Evolutionary conservation across 2,797 vertebrate genomes (phyloP), one percentile per base, ranked within the genome.

Genomic region (Arrhamphus sclerolepis): DNA sequence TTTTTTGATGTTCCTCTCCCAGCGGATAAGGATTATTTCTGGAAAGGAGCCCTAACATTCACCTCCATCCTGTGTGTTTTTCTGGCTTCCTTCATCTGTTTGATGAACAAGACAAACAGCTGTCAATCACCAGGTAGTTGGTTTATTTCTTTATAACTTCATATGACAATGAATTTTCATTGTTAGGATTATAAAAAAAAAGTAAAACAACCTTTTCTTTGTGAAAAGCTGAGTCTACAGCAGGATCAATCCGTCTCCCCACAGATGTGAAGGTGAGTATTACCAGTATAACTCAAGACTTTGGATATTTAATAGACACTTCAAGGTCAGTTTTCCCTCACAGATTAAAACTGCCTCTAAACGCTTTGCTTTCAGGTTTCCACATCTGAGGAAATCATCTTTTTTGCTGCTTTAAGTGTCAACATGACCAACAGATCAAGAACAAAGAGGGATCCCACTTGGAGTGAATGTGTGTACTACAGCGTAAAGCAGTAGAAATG

Each of bases 401-500:
- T 59, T 41, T 72, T 72, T 19, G 55, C 62, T 19, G 56, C 58
- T 46, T 16, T 63, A 0, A 58, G 47, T 16, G 40, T 9, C 0
- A 61, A 39, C 28, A 9, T 8, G 24, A 3, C 2, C 38, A 52
- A 40, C 0, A 41, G n/a, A 46, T 29, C 62, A 42, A 59, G 39
- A 60, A 57, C 16, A 26, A 31, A 2, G 13, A 48, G 0, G n/a
- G 52, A 40, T 39, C 20, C 1, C 34, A 28, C 22, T 6, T 38
- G 24, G 16, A 51, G 0, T 51, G 58, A 73, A 34, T 78, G 71
- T 43, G 59, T 80, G 21, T 78, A 83, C 43, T 46, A 52, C 17
- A 47, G 16, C 4, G 19, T 72, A 11, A 70, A 56, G 28, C 20
- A 39, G 14, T 56, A 68, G 7, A 69, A 43, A 3, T 21, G 2